These are phyloP conservation scores for Agrochola macilenta DNA, from an alignment of 2,888 invertebrate genomes.

Conservation along the genomic window DNA sequence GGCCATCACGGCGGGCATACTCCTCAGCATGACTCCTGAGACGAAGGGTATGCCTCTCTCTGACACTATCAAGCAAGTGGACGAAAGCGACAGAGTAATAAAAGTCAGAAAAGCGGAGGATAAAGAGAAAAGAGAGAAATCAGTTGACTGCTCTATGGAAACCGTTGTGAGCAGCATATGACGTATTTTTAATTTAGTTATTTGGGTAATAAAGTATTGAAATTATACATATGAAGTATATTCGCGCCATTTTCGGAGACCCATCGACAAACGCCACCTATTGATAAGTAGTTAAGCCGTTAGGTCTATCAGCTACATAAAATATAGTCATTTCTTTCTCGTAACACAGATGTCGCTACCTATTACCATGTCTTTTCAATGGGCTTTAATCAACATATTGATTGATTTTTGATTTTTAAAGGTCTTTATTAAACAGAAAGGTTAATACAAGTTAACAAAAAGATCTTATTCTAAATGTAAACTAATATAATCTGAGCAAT, in stretches of 20 bases:
- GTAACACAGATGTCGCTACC: background rate
- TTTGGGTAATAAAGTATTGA: conserved; percentile 8
- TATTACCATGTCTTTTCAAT: background rate
- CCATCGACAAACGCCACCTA: background rate
- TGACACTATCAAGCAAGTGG: conserved; percentile 83
- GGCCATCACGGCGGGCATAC: conserved; percentile 77
- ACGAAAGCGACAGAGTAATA: conserved; percentile 63
- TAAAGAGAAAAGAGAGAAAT: conserved; percentile 23
- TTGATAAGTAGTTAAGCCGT: background rate
- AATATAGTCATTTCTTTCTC: background rate
- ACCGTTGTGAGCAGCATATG: conserved; percentile 44
- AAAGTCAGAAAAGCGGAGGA: conserved; percentile 25
- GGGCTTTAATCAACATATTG: too few relatives aligned
- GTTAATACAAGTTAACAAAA: too few relatives aligned
- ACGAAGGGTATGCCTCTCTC: conserved; percentile 81
- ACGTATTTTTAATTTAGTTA: conserved; percentile 12
- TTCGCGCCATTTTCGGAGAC: background rate
- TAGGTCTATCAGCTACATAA: too few relatives aligned
- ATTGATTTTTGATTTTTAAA: too few relatives aligned
- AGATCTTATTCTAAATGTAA: too few relatives aligned
- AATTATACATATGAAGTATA: background rate
- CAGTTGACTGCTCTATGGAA: conserved; percentile 36
- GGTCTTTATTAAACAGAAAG: too few relatives aligned
- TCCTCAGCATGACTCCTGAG: conserved; percentile 80
- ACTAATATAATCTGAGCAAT: too few relatives aligned